Percentiles rank a stretch among this genome's conserved stretches.
Evolutionary conservation across 2,113 vertebrate genomes (phyloP).

Genomic region (Sapajus apella): DNA sequence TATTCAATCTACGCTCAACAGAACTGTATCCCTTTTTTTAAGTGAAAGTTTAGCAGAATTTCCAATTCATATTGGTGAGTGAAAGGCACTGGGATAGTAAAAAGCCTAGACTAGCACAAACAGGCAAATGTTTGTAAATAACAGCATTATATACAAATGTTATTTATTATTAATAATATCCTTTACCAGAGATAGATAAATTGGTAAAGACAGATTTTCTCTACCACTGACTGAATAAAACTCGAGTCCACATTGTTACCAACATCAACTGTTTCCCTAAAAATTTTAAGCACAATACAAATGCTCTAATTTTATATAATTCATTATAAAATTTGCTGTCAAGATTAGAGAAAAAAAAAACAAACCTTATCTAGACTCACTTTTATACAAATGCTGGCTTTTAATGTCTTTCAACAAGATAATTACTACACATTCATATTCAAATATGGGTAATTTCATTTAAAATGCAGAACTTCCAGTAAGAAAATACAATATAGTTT

Average conservation of each 20-base stretch:
- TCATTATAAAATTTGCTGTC: constrained; percentile 27
- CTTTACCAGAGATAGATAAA: not conserved
- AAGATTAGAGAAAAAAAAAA: not conserved
- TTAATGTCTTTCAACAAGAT: constrained; percentile 22
- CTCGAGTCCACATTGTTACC: not conserved
- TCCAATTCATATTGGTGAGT: not conserved
- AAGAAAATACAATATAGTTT: constrained; percentile 35
- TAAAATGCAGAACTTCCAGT: not conserved
- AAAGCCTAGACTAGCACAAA: not conserved
- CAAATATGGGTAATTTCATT: constrained; percentile 2
- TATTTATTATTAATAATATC: not conserved
- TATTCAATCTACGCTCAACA: not conserved
- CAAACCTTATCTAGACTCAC: not conserved
- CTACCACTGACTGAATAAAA: not conserved
- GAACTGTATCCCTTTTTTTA: not conserved
- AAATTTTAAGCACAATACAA: not conserved
- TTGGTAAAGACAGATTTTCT: not conserved
- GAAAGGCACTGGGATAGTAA: not conserved
- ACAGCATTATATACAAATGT: not conserved
- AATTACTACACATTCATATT: not conserved
- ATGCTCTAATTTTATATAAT: not conserved
- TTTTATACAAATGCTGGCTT: not conserved
- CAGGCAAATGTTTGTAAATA: not conserved
- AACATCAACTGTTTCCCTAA: not conserved
- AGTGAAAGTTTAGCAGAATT: not conserved